Evolutionary conservation across 1,140 invertebrate genomes (phyloP), one percentile per base, ranked within the genome.

Genomic region (Parasteatoda tepidariorum): DNA sequence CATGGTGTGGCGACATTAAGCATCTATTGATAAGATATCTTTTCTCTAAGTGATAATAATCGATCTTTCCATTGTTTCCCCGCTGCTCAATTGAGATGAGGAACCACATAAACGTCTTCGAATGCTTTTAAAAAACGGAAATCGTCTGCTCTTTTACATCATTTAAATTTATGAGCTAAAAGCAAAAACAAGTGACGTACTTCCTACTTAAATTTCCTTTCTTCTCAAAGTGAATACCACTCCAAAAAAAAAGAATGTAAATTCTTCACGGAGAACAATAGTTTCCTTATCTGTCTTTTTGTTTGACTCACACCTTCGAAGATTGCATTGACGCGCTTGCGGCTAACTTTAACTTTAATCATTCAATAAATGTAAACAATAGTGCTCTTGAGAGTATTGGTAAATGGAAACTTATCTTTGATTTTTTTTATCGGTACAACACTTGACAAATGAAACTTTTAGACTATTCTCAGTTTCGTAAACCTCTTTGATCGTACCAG

Each of bases 191-290:
- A 41, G 15, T 76, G 74, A 76, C 74, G 74, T 34, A 76, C 59
- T 76, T 76, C 74, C 74, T 76, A 48, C 26, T 76, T 64, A 55
- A 62, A 22, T 61, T 71, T 61, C 74, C 33, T 64, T 70, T 64
- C 74, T 62, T 74, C 24, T 11, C 11, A 24, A n/a, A n/a, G 38
- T 18, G 18, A 13, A 18, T 48, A 48, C 18, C 38, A 18, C 18
- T 48, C 38, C 38, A 48, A 48, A 48, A 48, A 48, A 13, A 48
- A 48, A 48, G 18, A 48, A 48, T 4, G 26, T 30, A 31, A 31
- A 30, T 5, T 64, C 26, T 30, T 26, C 6, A 2, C 11, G 26
- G 31, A 30, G 61, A 64, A 64, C 26, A 64, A 64, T 64, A 33
- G 61, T 11, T 30, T 11, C 5, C 15, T 64, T 64, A 64, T 64